These are phyloP conservation scores for Pardalotus punctatus DNA, from an alignment of 2,113 vertebrate species.

Conservation along the genomic window DNA sequence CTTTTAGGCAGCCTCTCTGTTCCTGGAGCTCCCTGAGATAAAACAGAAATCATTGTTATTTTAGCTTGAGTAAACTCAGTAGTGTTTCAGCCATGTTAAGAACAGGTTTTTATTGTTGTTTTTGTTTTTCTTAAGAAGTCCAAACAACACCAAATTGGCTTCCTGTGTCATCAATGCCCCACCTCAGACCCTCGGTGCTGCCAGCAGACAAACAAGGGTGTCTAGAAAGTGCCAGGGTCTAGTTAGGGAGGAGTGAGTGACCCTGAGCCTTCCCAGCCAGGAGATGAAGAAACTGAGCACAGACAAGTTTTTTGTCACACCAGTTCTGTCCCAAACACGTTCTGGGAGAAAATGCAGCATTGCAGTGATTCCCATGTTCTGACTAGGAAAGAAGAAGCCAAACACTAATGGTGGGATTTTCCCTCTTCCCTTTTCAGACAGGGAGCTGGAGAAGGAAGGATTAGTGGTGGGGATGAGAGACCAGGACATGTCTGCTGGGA, in stretches of 20 bases:
- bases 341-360: neutral
- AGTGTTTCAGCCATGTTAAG: neutral
- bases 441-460: neutral
- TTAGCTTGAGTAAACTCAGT: neutral
- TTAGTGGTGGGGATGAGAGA: neutral
- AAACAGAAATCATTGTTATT: neutral
- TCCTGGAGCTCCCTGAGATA: neutral
- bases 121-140: neutral
- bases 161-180: neutral
- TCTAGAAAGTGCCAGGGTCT: neutral
- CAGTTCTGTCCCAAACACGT: neutral
- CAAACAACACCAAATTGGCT: neutral
- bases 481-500: neutral
- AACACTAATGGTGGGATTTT: accelerated
- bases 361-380: neutral
- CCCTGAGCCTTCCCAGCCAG: neutral
- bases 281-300: neutral
- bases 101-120: neutral
- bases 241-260: neutral
- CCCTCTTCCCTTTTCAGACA: neutral
- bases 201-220: accelerated
- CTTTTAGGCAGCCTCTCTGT: neutral
- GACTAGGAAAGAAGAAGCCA: neutral
- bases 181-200: neutral
- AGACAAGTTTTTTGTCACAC: neutral